Evolutionary conservation across 2,797 vertebrate species (phyloP).

Genomic region (Clarias fuscus): DNA sequence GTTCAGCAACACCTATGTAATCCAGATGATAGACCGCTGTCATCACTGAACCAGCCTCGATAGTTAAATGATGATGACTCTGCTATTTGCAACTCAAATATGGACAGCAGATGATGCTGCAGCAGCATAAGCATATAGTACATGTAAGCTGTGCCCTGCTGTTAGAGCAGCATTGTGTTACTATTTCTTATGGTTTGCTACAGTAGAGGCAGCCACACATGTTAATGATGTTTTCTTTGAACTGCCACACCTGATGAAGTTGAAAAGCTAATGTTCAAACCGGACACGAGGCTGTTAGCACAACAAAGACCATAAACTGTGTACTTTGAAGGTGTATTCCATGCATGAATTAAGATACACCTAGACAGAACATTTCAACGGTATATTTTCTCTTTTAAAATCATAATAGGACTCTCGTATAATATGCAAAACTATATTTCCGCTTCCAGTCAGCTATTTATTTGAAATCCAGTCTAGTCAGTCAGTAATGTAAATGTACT

Average conservation of each 20-base stretch:
- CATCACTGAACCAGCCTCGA: background rate
- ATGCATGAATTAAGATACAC: background rate
- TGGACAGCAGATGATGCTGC: conserved; percentile 13
- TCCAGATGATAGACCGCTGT: background rate
- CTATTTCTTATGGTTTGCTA: background rate
- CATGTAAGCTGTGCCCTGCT: background rate
- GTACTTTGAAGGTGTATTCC: background rate
- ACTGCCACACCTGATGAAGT: background rate
- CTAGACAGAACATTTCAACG: conserved; percentile 11
- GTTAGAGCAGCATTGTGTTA: background rate
- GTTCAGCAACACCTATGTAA: background rate
- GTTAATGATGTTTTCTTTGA: conserved; percentile 10
- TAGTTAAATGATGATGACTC: conserved; percentile 19
- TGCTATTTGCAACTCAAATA: conserved; percentile 40
- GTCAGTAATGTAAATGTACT: background rate
- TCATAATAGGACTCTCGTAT: background rate
- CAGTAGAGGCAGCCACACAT: background rate
- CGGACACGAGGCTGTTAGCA: background rate
- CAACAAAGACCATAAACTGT: background rate
- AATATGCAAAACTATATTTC: background rate
- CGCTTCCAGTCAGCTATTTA: background rate
- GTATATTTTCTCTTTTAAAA: conserved; percentile 15
- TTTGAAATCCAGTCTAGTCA: background rate
- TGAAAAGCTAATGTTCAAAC: background rate
- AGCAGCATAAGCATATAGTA: background rate